Evolutionary conservation across 1,140 invertebrate genomes (phyloP), one percentile per base, ranked within the genome.

Genomic region (Drosophila arizonae): DNA sequence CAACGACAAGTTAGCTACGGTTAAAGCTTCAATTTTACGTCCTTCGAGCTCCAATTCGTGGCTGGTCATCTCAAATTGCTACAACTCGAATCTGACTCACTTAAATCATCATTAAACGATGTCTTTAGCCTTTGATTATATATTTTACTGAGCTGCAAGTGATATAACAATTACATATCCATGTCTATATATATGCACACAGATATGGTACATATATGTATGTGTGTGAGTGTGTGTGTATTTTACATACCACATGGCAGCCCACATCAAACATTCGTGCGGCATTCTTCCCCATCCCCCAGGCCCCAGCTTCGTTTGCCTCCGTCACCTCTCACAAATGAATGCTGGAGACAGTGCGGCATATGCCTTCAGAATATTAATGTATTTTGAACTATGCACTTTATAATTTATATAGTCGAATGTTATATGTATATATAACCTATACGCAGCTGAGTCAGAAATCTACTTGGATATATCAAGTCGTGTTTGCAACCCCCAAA

Each of bases 341-440:
- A 77, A 76, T 84, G 79, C 71, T 73, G 62, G 67, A 82, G 61
- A 64, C 61, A 72, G 43, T 51, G 28, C 55, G 13, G 55, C 39
- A 45, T 66, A 60, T 63, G 56, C 46, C 58, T 60, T 39, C 52
- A 21, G 39, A 50, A 68, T 66, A 65, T 81, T 67, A 72, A 76
- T 87, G 78, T 76, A 64, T 72, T 67, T 64, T 75, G 66, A 81
- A 75, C 77, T 71, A 66, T 79, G 75, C 77, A 77, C 75, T 77
- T 57, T 26, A 77, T 79, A 77, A 68, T 78, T 81, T 61, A 76
- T 60, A 63, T 69, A 43, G 64, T 69, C 72, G 63, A 54, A 75
- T 64, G 81, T 72, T 2, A 13, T 41, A 21, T 30, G 21, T 17
- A 33, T 15, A 28, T 24, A 76, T 79, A 85, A 73, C 77, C 77